A percentile compares a stretch with the other conserved stretches of the same genome.
Conservation (phyloP, 2,113 vertebrate genomes). For the Notarius quadriscutis region DNA sequence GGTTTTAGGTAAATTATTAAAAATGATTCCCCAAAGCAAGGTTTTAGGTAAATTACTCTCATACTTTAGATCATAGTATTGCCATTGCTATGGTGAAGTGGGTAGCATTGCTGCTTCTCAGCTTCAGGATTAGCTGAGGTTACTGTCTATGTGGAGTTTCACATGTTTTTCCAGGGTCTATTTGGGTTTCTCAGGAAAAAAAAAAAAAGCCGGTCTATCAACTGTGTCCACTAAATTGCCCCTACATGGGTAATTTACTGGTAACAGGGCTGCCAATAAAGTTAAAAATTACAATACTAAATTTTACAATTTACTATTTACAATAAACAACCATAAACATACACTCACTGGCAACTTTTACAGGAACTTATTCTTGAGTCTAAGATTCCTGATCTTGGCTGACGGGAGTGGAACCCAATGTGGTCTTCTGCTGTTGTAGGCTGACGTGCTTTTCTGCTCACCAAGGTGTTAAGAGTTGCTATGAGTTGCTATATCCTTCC, state of each 20-base stretch:
- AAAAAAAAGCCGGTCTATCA: background rate
- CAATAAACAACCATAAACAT: too few relatives aligned
- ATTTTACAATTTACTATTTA: too few relatives aligned
- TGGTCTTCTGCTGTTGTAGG: too few relatives aligned
- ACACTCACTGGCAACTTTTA: too few relatives aligned
- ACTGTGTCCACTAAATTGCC: background rate
- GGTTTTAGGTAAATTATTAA: background rate
- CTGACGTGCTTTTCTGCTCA: too few relatives aligned
- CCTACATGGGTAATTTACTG: background rate
- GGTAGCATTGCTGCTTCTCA: background rate
- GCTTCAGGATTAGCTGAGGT: background rate
- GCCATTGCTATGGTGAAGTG: background rate
- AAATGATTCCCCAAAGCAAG: background rate
- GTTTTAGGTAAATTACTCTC: background rate
- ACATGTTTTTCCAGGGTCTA: background rate
- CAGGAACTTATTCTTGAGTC: too few relatives aligned
- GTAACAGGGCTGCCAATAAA: background rate
- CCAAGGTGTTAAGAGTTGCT: too few relatives aligned
- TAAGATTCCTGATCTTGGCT: too few relatives aligned
- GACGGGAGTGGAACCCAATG: too few relatives aligned
- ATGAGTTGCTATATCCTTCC: too few relatives aligned
- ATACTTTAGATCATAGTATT: background rate
- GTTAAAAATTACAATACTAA: background rate
- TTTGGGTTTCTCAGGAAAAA: background rate
- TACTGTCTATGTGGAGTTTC: background rate